These are phyloP conservation scores for Drosophila parvula DNA, from an alignment of 1,140 invertebrate species.

Conservation along the genomic window DNA sequence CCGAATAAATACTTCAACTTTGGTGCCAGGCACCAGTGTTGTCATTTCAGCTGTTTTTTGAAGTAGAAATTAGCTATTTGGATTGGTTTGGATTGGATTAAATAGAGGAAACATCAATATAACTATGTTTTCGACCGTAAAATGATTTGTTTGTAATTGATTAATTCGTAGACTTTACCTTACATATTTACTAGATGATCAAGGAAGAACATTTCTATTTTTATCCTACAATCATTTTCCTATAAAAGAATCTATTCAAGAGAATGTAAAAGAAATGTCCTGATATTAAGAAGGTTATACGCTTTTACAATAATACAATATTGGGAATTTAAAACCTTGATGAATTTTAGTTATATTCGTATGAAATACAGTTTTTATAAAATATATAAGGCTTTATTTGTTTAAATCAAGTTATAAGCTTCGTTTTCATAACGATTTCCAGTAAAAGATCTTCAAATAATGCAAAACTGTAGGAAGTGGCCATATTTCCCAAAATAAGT, in stretches of 20 bases:
- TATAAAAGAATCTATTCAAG: neutral
- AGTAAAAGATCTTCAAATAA: neutral
- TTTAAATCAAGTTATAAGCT: neutral
- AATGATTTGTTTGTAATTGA: neutral
- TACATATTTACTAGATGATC: neutral
- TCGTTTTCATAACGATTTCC: neutral
- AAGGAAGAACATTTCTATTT: too few species aligned
- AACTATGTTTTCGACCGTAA: neutral
- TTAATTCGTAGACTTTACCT: neutral
- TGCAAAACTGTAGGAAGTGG: neutral
- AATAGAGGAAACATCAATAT: too few species aligned
- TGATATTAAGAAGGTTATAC: neutral
- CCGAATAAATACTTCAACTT: constrained; percentile 24
- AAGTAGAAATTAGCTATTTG: neutral
- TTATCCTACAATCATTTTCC: neutral
- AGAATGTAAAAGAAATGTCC: neutral
- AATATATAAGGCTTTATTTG: neutral
- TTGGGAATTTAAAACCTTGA: neutral
- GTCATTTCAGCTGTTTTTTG: neutral
- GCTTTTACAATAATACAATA: too few species aligned
- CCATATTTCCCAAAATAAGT: neutral
- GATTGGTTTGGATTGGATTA: too few species aligned
- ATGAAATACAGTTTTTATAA: neutral
- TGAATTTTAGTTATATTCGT: neutral
- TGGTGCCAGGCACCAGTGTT: constrained; percentile 27